Evolutionary conservation across 2,797 vertebrate species (phyloP).

Genomic region (Rhabdophis nuchalis): DNA sequence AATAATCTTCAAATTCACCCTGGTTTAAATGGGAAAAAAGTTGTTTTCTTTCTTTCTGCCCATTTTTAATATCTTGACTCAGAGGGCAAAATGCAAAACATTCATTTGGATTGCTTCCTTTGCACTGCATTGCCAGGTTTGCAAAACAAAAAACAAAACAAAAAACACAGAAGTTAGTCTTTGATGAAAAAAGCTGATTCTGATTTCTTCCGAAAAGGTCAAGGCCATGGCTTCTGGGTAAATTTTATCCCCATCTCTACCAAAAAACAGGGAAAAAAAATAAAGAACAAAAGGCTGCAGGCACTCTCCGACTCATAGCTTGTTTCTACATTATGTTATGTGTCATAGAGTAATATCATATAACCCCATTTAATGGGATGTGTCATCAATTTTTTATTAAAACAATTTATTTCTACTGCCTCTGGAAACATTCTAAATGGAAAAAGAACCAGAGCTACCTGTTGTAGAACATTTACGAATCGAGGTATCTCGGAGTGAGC

Average conservation of each 20-base stretch:
- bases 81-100: neutral
- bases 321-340: conserved; percentile 45
- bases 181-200: neutral
- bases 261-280: neutral
- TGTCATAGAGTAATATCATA: conserved; percentile 54
- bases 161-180: neutral
- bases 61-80: neutral
- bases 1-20: neutral
- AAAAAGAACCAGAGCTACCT: conserved; percentile 36
- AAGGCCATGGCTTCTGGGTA: conserved; percentile 12
- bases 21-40: neutral
- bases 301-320: conserved; percentile 50
- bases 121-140: conserved; percentile 6
- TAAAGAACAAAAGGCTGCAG: neutral
- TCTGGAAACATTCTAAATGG: conserved; percentile 55
- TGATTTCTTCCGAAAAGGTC: neutral
- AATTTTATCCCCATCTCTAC: conserved; percentile 29
- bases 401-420: conserved; percentile 61
- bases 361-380: conserved; percentile 54
- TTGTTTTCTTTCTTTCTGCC: neutral
- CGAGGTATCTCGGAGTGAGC: conserved; percentile 42
- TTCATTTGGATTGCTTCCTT: neutral
- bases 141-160: conserved; percentile 17
- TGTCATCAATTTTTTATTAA: conserved; percentile 22
- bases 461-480: conserved; percentile 53